Base-by-base conservation (phyloP, 1,140 invertebrate species). In the Nixonia krombeini region DNA sequence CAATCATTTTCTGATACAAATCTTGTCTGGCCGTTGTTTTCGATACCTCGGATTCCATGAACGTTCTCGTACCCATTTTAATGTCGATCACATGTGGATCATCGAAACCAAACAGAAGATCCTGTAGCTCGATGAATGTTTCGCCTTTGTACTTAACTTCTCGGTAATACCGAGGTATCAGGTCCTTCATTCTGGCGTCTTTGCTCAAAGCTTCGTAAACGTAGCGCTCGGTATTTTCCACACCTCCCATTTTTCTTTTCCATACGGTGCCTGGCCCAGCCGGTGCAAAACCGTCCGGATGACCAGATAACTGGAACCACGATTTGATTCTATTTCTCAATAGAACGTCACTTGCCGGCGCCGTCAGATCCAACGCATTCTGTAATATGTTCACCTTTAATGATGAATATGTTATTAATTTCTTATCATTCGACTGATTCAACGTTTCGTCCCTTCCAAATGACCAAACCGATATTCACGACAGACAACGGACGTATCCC, bases 271-370 rank as follows among this genome's bases (percentile, higher is more conserved):
- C 95, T 1, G 95, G 94, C 0, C 95, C 94, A 1, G 96, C 96
- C 4, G 95, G 95, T 7, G 96, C 94, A 84, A 98, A 92, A 55
- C 94, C 94, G 35, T 96, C 95, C 49, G 91, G 91, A 83, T 99
- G 97, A 0, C 97, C 97, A 9, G 95, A 95, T 37, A 98, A 83
- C 82, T 98, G 96, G 80, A 98, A 93, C 95, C 95, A 98, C 23
- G 89, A 89, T 62, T 90, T 89, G 28, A 87, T 85, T 55, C 91
- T 87, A 52, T 93, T 93, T 70, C 93, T 93, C 38, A 97, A 79
- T 18, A 97, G 85, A 15, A 94, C 89, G 75, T 96, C 94, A 70
- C 94, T 94, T 25, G 96, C 95, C 26, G 96, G 95, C 4, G 93
- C 94, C 47, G 94, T 95, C 61, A 98, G 85, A 76, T 97, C 96